phyloP scores from a whole-genome alignment of 2,113 vertebrate genomes.

The Anguilla japonica region DNA sequence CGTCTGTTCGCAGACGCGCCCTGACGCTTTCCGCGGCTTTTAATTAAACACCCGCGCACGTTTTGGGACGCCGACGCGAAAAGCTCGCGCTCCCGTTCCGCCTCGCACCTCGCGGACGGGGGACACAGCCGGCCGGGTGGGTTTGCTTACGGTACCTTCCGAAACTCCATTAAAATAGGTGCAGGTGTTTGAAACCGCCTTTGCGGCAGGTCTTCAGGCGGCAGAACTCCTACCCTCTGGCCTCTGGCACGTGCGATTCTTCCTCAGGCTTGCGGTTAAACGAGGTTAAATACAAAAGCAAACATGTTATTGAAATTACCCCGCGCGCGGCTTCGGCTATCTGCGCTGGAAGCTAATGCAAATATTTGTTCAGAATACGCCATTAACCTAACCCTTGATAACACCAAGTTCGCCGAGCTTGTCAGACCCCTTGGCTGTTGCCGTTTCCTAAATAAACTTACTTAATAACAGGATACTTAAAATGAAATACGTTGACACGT shows the following conservation, averaged over 20 bases:
- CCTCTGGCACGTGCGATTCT: background rate
- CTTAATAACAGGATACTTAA: background rate
- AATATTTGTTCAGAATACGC: background rate
- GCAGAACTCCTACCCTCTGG: background rate
- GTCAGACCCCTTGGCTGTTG: background rate
- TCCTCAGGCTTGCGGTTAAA: background rate
- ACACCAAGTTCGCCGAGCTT: background rate
- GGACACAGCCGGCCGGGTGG: background rate
- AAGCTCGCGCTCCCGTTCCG: background rate
- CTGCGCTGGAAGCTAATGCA: background rate
- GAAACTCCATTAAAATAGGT: background rate
- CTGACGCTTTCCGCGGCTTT: constrained; percentile 33
- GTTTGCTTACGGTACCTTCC: background rate
- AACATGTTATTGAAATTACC: background rate
- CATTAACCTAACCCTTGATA: background rate
- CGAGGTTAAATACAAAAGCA: background rate
- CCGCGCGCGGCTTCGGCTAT: background rate
- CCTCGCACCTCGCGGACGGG: background rate
- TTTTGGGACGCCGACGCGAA: constrained; percentile 7
- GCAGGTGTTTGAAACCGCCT: background rate
- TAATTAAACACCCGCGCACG: constrained; percentile 39
- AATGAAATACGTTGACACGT: background rate
- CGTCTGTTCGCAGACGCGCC: constrained; percentile 36
- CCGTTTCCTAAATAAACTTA: background rate
- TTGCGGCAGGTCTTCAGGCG: background rate